These are phyloP conservation scores for Drosophila serrata DNA, from an alignment of 1,140 invertebrate species.

Conservation along the genomic window DNA sequence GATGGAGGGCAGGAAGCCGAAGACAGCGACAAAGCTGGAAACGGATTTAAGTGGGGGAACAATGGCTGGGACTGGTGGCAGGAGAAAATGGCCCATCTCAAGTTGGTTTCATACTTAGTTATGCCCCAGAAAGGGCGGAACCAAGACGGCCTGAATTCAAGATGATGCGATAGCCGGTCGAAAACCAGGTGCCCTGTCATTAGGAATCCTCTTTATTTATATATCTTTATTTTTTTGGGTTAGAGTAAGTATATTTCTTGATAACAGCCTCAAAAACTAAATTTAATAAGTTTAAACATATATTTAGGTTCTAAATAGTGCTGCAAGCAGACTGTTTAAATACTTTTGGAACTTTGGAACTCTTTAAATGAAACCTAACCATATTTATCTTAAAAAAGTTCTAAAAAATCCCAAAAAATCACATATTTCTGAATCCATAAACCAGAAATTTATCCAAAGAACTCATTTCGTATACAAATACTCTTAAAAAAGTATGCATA, in stretches of 20 bases:
- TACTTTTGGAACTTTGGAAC: no score
- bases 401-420: no score
- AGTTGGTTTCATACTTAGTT: constrained; percentile 66
- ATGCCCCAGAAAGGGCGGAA: constrained; percentile 22
- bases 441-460: no score
- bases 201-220: not conserved
- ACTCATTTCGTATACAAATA: not conserved
- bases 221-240: not conserved
- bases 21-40: constrained; percentile 66
- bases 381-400: not conserved
- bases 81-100: constrained; percentile 20
- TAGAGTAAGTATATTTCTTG: not conserved
- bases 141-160: constrained; percentile 7
- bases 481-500: not conserved
- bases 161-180: constrained; percentile 3
- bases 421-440: not conserved
- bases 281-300: no score
- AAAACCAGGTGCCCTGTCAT: not conserved
- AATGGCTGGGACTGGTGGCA: constrained; percentile 56
- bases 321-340: not conserved
- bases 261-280: no score
- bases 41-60: constrained; percentile 76
- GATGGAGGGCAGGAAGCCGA: constrained; percentile 44
- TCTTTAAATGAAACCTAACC: not conserved
- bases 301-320: no score